Evolutionary conservation across 2,797 vertebrate genomes (phyloP).

Genomic region (Typhlichthys eigenmanni): DNA sequence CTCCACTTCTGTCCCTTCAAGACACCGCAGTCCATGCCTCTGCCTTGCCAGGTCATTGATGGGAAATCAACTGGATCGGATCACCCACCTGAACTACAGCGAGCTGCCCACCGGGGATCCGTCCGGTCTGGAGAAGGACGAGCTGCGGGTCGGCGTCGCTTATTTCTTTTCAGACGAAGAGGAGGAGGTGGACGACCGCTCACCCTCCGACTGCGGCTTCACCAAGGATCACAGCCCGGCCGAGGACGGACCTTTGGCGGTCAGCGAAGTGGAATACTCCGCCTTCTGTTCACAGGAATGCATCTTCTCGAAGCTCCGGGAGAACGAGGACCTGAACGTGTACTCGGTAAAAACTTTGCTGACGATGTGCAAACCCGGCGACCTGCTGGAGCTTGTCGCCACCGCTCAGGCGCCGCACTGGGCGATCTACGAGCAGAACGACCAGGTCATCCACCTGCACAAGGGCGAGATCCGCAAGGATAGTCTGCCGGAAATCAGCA

Average conservation of each 20-base stretch:
- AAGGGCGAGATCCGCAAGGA: slow-evolving; percentile 96
- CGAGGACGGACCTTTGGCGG: slow-evolving; percentile 82
- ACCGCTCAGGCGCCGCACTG: slow-evolving; percentile 89
- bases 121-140: slow-evolving; percentile 98
- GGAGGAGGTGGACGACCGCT: slow-evolving; percentile 97
- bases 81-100: slow-evolving; percentile 99
- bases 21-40: slow-evolving; percentile 88
- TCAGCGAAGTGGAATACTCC: slow-evolving; percentile 94
- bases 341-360: slow-evolving; percentile 89
- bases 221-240: slow-evolving; percentile 84
- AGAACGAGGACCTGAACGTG: slow-evolving; percentile 91
- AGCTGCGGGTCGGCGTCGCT: slow-evolving; percentile 97
- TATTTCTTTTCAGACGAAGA: slow-evolving; percentile 99
- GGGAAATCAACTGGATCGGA: slow-evolving; percentile 99
- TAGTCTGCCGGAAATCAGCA: slow-evolving; percentile 89
- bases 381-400: slow-evolving; percentile 94
- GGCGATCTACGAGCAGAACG: slow-evolving; percentile 91
- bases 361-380: slow-evolving; percentile 93
- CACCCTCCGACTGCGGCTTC: slow-evolving; percentile 88
- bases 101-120: slow-evolving; percentile 99
- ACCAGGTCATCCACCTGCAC: slow-evolving; percentile 94
- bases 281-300: slow-evolving; percentile 98
- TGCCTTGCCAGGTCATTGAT: slow-evolving; percentile 95
- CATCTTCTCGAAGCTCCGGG: slow-evolving; percentile 98
- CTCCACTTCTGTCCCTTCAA: slow-evolving; percentile 29